Evolutionary conservation across 2,888 invertebrate species (phyloP), one percentile per base, ranked within the genome.

Genomic region (Molanna angustata): DNA sequence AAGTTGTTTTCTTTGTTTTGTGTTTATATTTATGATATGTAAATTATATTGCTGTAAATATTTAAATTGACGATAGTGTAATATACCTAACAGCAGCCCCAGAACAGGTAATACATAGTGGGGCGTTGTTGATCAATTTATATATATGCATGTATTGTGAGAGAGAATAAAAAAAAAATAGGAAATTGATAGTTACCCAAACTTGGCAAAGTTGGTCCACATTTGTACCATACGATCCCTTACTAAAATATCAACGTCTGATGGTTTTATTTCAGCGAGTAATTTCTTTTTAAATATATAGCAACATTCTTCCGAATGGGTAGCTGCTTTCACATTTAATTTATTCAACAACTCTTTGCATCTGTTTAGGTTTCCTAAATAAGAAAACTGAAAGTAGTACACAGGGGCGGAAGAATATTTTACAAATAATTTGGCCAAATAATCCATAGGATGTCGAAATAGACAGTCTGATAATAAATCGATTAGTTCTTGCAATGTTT

Each of bases 391-490:
- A 20, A 57, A 63, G 22, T 61, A 60, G 47, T 59, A 62, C 14
- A 62, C 21, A 1, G 43, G 21, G 6, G 56, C 57, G 13, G 16
- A 31, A 19, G 57, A 58, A 18, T 53, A 42, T 13, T 44, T 19
- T 4, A 46, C 45, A 4, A 41, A 31, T 20, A 46, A 43, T 11
- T 56, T 58, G 2, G 62, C 58, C 54, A 60, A 62, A 9, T 45
- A 51, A 44, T 62, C 52, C 4, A 49, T 51, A 16, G 52, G 44
- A 9, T 61, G 60, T 22, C 52, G 43, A 43, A 61, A 61, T 21
- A 61, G 57, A n/a, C 57, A 58, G 41, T 64, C 63, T 7, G 62
- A 57, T 11, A 61, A 52, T n/a, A 60, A 52, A 6, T 64, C 58
- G 6, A 62, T 47, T 20, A 57, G 49, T 14, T 35, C 32, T 22